Evolutionary conservation across 2,888 invertebrate genomes (phyloP).

Genomic region (Ypsolopha sequella): DNA sequence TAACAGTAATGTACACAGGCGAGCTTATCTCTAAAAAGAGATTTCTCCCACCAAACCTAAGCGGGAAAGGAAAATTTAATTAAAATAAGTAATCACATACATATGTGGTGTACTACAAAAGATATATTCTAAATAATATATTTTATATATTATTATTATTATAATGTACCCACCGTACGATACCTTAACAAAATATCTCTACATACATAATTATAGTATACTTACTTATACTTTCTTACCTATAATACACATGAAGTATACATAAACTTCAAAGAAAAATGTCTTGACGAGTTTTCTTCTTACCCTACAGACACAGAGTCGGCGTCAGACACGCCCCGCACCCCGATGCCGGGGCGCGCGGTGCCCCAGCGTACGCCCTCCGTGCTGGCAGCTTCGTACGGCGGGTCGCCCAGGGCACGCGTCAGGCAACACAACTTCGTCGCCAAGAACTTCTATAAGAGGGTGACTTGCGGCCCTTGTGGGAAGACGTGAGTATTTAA

Average conservation of each 20-base stretch:
- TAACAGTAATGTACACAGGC: too few species aligned
- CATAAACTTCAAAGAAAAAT: neutral
- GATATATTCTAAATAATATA: too few species aligned
- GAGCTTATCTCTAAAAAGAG: too few species aligned
- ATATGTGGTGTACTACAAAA: too few species aligned
- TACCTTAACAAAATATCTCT: too few species aligned
- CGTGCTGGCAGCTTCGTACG: slow-evolving; percentile 41
- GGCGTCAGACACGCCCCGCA: slow-evolving; percentile 30
- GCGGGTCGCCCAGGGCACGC: slow-evolving; percentile 43
- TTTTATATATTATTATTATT: too few species aligned
- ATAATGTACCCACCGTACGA: too few species aligned
- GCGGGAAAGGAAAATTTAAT: too few species aligned
- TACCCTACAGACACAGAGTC: slow-evolving; percentile 41
- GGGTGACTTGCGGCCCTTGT: slow-evolving; percentile 84
- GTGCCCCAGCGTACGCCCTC: slow-evolving; percentile 50
- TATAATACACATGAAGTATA: neutral
- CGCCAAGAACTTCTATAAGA: slow-evolving; percentile 82
- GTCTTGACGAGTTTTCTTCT: neutral
- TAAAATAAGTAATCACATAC: too few species aligned
- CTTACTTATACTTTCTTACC: too few species aligned
- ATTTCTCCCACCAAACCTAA: too few species aligned
- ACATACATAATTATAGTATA: too few species aligned
- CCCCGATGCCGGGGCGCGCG: slow-evolving; percentile 9
- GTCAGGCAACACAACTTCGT: slow-evolving; percentile 75
- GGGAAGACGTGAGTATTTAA: slow-evolving; percentile 73